These are phyloP conservation scores for Aporophyla nigra DNA, from an alignment of 2,888 invertebrate species.

Conservation along the genomic window DNA sequence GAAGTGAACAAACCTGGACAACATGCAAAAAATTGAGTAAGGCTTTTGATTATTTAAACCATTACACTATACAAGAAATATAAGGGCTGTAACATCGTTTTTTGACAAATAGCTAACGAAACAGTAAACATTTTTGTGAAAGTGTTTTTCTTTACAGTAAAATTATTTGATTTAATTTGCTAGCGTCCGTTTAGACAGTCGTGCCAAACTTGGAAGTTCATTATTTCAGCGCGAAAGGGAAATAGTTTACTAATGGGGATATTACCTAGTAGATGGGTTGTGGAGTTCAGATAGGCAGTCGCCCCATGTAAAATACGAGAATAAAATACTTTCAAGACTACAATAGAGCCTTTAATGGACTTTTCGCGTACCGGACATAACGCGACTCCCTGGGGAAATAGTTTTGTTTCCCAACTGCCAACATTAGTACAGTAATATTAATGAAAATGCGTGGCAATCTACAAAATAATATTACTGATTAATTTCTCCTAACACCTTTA, in stretches of 20 bases:
- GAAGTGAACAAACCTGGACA: too few species aligned
- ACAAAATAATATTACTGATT: not conserved
- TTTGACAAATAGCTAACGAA: too few species aligned
- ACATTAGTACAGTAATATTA: not conserved
- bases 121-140: not conserved
- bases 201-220: not conserved
- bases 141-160: not conserved
- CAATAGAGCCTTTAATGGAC: too few species aligned
- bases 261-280: not conserved
- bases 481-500: too few species aligned
- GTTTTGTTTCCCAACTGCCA: not conserved
- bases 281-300: too few species aligned
- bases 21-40: too few species aligned
- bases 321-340: too few species aligned
- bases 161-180: not conserved
- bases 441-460: not conserved
- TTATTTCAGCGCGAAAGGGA: not conserved
- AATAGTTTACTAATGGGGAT: not conserved
- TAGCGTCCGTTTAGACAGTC: not conserved
- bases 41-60: too few species aligned
- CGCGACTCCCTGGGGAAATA: not conserved
- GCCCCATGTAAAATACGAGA: too few species aligned
- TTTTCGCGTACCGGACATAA: too few species aligned
- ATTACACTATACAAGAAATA: too few species aligned
- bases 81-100: too few species aligned